Evolutionary conservation across 2,113 vertebrate genomes (phyloP).

Genomic region (Hippocampus mohnikei): DNA sequence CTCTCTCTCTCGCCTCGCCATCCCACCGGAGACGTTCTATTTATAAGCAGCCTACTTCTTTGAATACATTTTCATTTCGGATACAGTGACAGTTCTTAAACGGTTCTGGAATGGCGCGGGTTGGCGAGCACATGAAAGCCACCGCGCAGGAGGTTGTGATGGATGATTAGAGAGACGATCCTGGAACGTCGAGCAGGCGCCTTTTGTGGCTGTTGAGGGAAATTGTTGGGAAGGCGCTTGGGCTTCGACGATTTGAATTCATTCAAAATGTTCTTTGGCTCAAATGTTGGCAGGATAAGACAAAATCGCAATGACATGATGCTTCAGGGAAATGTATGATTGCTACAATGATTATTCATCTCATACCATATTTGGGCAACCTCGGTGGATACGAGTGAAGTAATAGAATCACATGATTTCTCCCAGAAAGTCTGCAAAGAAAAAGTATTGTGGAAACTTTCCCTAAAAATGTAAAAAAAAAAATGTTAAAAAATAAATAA

Average conservation of each 20-base stretch:
- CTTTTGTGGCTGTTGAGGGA: slow-evolving; percentile 18
- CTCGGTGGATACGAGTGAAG: too few species aligned
- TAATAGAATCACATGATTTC: too few species aligned
- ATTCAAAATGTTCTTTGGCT: slow-evolving; percentile 2
- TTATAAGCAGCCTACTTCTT: slow-evolving; percentile 78
- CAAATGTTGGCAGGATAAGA: too few species aligned
- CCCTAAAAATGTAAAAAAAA: too few species aligned
- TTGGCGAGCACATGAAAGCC: slow-evolving; percentile 29
- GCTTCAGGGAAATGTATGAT: not conserved
- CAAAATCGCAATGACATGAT: not conserved
- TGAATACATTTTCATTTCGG: slow-evolving; percentile 67
- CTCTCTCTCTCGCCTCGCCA: slow-evolving; percentile 37
- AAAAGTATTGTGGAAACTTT: too few species aligned
- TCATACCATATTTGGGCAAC: too few species aligned
- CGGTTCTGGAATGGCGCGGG: slow-evolving; percentile 19
- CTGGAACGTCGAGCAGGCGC: not conserved
- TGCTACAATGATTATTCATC: too few species aligned
- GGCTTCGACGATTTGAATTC: slow-evolving; percentile 21
- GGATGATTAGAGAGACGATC: not conserved
- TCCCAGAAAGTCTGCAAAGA: too few species aligned
- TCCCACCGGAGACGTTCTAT: slow-evolving; percentile 69
- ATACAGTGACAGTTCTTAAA: slow-evolving; percentile 42
- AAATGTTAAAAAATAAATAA: too few species aligned
- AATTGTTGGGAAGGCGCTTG: slow-evolving; percentile 19
- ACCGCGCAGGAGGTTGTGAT: not conserved